A percentile compares a stretch with the other conserved stretches of the same genome.
phyloP scores from a whole-genome alignment of 2,797 vertebrate species.

The Macropodus opercularis region DNA sequence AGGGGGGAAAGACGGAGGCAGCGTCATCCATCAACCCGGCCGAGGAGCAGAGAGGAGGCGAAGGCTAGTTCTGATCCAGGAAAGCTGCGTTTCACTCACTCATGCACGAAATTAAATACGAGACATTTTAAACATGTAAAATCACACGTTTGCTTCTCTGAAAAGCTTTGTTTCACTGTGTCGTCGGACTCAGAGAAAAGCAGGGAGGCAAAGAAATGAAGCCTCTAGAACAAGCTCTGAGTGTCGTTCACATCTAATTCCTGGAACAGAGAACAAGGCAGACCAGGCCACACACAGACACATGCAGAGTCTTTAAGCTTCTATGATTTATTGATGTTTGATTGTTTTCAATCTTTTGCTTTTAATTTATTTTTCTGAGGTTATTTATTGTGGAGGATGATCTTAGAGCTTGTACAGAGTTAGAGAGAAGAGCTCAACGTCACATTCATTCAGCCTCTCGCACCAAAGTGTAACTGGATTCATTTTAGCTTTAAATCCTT shows the following conservation, averaged over 20 bases:
- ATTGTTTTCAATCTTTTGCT: constrained; percentile 29
- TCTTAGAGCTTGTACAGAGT: constrained; percentile 52
- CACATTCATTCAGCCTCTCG: not conserved
- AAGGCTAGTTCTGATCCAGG: not conserved
- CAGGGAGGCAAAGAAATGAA: too few relatives aligned
- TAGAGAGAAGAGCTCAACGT: constrained; percentile 27
- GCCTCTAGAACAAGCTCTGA: too few relatives aligned
- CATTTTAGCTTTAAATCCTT: too few relatives aligned
- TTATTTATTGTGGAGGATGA: constrained; percentile 72
- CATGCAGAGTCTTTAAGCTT: constrained; percentile 13
- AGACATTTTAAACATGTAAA: too few relatives aligned
- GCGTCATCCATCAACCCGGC: constrained; percentile 46
- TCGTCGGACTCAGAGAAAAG: too few relatives aligned
- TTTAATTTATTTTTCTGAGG: constrained; percentile 70
- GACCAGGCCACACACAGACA: constrained; percentile 20
- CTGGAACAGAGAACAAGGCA: constrained; percentile 36
- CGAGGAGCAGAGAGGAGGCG: constrained; percentile 4
- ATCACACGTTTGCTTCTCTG: too few relatives aligned
- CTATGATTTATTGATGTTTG: too few relatives aligned
- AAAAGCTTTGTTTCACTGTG: too few relatives aligned
- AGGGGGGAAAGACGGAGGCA: constrained; percentile 43
- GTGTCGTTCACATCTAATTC: constrained; percentile 56
- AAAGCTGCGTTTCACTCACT: not conserved
- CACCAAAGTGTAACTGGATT: not conserved
- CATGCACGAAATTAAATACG: not conserved